A percentile compares a stretch with the other conserved stretches of the same genome.
phyloP scores from a whole-genome alignment of 2,888 invertebrate species.

The Loripinus fragilis region DNA sequence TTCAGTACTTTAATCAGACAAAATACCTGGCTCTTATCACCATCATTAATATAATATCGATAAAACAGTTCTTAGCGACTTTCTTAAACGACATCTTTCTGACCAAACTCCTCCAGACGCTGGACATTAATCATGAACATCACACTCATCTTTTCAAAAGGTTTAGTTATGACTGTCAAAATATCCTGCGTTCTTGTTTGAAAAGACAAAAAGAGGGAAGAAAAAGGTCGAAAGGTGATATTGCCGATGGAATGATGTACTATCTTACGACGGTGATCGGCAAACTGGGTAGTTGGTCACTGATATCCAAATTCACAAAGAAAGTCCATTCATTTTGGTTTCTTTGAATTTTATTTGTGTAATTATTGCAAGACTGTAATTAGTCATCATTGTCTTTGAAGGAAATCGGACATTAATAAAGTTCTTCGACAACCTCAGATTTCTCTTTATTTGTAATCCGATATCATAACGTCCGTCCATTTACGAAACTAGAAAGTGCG shows the following conservation, averaged over 20 bases:
- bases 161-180: too few relatives aligned
- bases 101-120: too few relatives aligned
- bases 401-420: conserved; percentile 9
- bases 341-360: conserved; percentile 15
- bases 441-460: conserved; percentile 7
- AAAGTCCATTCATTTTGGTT: conserved; percentile 12
- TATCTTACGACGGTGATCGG: not conserved
- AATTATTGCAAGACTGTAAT: conserved; percentile 6
- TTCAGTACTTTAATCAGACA: too few relatives aligned
- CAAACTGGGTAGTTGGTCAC: not conserved
- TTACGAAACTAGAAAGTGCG: conserved; percentile 16
- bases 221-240: conserved; percentile 6
- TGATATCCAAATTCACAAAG: conserved; percentile 8
- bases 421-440: conserved; percentile 4
- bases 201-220: not conserved
- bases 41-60: too few relatives aligned
- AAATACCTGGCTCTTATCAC: too few relatives aligned
- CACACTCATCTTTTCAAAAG: too few relatives aligned
- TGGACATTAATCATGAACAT: too few relatives aligned
- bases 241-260: not conserved
- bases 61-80: too few relatives aligned
- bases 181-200: too few relatives aligned
- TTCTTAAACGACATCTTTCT: too few relatives aligned
- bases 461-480: conserved; percentile 9
- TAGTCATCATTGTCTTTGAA: conserved; percentile 7